Conservation (phyloP, 2,797 vertebrate genomes). For the Craterocephalus amniculus region DNA sequence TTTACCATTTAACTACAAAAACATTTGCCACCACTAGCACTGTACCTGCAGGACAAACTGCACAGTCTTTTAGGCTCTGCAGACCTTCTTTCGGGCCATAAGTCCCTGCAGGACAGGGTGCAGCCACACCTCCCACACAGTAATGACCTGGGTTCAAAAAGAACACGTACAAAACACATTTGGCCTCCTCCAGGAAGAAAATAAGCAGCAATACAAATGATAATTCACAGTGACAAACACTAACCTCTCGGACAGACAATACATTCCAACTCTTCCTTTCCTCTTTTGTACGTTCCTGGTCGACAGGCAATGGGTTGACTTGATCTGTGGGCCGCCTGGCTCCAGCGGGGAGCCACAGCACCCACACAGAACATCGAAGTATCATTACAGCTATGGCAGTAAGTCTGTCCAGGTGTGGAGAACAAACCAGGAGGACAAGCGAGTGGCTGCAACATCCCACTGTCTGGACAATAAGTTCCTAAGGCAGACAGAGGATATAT, state of each 20-base stretch:
- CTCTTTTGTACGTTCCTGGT: constrained; percentile 76
- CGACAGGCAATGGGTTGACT: constrained; percentile 70
- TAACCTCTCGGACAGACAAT: constrained; percentile 79
- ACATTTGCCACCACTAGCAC: background rate
- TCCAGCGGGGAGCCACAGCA: constrained; percentile 55
- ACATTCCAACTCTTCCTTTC: constrained; percentile 66
- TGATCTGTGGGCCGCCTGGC: constrained; percentile 60
- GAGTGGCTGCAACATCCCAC: constrained; percentile 74
- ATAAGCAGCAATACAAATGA: background rate
- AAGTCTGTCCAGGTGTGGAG: constrained; percentile 70
- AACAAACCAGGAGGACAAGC: constrained; percentile 75
- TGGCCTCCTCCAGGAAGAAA: background rate
- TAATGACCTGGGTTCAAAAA: constrained; percentile 80
- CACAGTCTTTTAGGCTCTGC: constrained; percentile 76
- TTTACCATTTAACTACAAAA: background rate
- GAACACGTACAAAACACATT: constrained; percentile 8
- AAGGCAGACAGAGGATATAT: constrained; percentile 14
- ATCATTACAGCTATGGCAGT: constrained; percentile 77
- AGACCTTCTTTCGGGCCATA: constrained; percentile 80
- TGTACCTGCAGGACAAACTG: constrained; percentile 84
- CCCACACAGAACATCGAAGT: constrained; percentile 63
- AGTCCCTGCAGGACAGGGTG: constrained; percentile 83
- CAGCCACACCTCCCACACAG: constrained; percentile 74
- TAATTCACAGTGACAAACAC: constrained; percentile 23
- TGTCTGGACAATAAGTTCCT: constrained; percentile 84